Conservation (phyloP, 2,797 vertebrate species). For the Esox lucius region DNA sequence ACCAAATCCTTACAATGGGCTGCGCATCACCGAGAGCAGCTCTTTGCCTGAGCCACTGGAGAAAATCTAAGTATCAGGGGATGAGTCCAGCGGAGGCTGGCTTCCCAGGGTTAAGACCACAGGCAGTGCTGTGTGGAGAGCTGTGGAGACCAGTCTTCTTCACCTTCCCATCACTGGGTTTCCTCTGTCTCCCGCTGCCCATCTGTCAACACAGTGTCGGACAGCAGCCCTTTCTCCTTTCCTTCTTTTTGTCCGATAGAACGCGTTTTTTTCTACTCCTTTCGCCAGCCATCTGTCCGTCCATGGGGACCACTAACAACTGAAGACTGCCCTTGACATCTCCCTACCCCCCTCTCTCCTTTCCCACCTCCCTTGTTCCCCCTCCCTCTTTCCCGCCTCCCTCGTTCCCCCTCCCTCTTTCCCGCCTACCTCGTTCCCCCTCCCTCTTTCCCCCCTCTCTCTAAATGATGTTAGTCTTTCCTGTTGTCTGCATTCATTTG, state of each 20-base stretch:
- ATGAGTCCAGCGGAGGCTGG: constrained; percentile 2
- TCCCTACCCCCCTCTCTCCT: not conserved
- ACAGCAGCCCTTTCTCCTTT: not conserved
- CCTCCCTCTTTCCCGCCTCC: constrained; percentile 3
- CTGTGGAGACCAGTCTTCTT: not conserved
- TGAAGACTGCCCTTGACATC: not conserved
- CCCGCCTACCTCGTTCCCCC: constrained; percentile 13
- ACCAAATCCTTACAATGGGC: not conserved
- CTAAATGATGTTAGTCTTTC: constrained; percentile 23
- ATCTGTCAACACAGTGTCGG: not conserved
- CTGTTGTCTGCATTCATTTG: constrained; percentile 27
- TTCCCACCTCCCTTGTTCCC: constrained; percentile 3
- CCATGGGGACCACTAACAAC: not conserved
- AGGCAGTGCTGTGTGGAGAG: not conserved
- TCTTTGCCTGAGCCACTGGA: constrained; percentile 19
- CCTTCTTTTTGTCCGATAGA: not conserved
- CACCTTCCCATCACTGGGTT: not conserved
- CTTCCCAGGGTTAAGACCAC: not conserved
- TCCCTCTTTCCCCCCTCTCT: constrained; percentile 5
- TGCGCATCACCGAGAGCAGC: not conserved
- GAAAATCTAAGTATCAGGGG: constrained; percentile 31
- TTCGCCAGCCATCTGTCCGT: not conserved
- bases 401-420: constrained; percentile 7
- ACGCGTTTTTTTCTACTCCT: not conserved
- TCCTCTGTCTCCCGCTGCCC: not conserved